Percentiles rank a stretch among this genome's conserved stretches.
phyloP scores from a whole-genome alignment of 2,888 invertebrate species.

The Hydriomena furcata region DNA sequence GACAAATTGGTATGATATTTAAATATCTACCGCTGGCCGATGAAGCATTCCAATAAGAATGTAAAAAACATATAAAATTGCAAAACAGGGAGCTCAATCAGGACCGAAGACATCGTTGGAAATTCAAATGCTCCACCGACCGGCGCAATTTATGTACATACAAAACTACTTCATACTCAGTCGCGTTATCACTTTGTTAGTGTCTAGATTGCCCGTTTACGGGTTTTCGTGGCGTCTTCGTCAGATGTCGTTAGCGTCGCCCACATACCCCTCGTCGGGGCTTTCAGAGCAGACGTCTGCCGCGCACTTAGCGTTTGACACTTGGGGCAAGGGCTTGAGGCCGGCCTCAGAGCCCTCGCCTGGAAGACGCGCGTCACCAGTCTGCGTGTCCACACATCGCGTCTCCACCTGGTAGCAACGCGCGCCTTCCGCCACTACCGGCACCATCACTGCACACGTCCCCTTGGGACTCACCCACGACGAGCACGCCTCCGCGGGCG shows the following conservation, averaged over 20 bases:
- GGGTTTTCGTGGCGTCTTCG: constrained; percentile 78
- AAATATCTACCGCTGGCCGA: constrained; percentile 40
- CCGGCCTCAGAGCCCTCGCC: constrained; percentile 67
- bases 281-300: constrained; percentile 87
- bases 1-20: constrained; percentile 40
- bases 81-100: constrained; percentile 50
- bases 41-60: constrained; percentile 36
- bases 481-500: constrained; percentile 69
- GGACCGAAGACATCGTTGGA: constrained; percentile 28
- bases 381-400: constrained; percentile 85
- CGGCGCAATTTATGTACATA: constrained; percentile 57
- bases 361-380: constrained; percentile 75
- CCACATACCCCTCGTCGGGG: constrained; percentile 94
- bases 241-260: constrained; percentile 90
- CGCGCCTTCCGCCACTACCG: constrained; percentile 72
- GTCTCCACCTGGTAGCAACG: constrained; percentile 82
- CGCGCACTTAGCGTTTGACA: constrained; percentile 76
- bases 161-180: constrained; percentile 76
- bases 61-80: constrained; percentile 54
- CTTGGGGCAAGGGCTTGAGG: constrained; percentile 73
- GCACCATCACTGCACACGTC: constrained; percentile 79
- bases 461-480: constrained; percentile 79
- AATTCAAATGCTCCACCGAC: constrained; percentile 37
- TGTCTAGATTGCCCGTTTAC: constrained; percentile 73
- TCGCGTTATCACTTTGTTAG: constrained; percentile 80